Evolutionary conservation across 2,113 vertebrate species (phyloP).

Genomic region (Callipepla squamata): DNA sequence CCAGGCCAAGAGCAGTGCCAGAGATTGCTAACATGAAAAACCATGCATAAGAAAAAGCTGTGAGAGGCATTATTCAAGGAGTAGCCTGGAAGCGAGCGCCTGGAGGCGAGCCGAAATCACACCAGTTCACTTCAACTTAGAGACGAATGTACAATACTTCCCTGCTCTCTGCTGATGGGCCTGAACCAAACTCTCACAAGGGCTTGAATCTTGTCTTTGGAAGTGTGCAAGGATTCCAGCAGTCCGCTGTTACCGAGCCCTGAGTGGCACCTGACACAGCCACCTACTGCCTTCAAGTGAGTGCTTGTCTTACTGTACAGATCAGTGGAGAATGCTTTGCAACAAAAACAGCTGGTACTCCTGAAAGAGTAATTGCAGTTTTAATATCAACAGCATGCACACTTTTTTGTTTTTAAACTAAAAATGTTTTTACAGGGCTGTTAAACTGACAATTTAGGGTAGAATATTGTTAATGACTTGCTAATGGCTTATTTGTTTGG

Average conservation of each 20-base stretch:
- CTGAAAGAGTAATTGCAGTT: conserved; percentile 54
- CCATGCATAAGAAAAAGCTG: conserved; percentile 18
- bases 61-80: not conserved
- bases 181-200: conserved; percentile 67
- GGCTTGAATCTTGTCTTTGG: conserved; percentile 53
- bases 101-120: conserved; percentile 29
- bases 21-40: conserved; percentile 8
- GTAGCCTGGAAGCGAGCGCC: conserved; percentile 13
- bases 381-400: conserved; percentile 63
- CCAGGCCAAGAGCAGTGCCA: conserved; percentile 37
- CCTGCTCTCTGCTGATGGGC: conserved; percentile 26
- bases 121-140: conserved; percentile 42
- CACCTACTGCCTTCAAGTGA: conserved; percentile 53
- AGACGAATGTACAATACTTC: conserved; percentile 27
- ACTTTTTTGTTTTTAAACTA: conserved; percentile 44
- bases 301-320: conserved; percentile 23
- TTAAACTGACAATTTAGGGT: conserved; percentile 69
- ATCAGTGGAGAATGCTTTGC: conserved; percentile 34
- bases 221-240: not conserved
- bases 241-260: not conserved
- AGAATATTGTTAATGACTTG: conserved; percentile 72
- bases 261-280: conserved; percentile 15
- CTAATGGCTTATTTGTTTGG: conserved; percentile 68
- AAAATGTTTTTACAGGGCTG: conserved; percentile 61
- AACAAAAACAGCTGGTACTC: conserved; percentile 28